Conservation (phyloP, 2,888 invertebrate genomes). For the Allacma fusca region DNA sequence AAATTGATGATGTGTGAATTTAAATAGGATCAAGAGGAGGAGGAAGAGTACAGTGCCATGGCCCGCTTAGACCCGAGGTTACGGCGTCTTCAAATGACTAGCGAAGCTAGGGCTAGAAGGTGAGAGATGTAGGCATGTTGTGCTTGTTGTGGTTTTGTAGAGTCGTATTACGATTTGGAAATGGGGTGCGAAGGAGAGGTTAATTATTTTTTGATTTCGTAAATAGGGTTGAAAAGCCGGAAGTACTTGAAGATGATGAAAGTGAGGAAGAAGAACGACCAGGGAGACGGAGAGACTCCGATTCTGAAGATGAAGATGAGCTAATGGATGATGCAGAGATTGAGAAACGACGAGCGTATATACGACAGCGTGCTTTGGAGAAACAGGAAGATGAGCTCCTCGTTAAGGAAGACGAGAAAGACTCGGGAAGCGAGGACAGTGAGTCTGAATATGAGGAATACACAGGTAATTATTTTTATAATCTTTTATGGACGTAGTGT, state of each 20-base stretch:
- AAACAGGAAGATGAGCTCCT: slow-evolving; percentile 73
- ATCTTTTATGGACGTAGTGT: too few relatives aligned
- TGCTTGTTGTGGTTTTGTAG: background rate
- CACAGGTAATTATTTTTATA: slow-evolving; percentile 66
- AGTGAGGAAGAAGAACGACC: slow-evolving; percentile 67
- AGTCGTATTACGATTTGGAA: background rate
- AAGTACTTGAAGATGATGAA: slow-evolving; percentile 72
- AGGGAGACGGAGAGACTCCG: slow-evolving; percentile 63
- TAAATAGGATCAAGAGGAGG: slow-evolving; percentile 53
- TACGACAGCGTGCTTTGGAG: slow-evolving; percentile 74
- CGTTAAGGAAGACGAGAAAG: slow-evolving; percentile 76
- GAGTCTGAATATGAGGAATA: slow-evolving; percentile 84
- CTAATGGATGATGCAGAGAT: slow-evolving; percentile 86
- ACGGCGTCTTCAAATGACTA: slow-evolving; percentile 70
- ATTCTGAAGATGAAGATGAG: slow-evolving; percentile 72
- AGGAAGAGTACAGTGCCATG: slow-evolving; percentile 31
- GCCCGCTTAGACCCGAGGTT: slow-evolving; percentile 82
- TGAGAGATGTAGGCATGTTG: slow-evolving; percentile 21
- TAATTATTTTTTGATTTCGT: background rate
- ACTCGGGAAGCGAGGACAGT: slow-evolving; percentile 65
- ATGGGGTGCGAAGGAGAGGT: too few relatives aligned
- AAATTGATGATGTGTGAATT: too few relatives aligned
- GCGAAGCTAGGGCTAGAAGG: slow-evolving; percentile 61
- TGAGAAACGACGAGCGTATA: slow-evolving; percentile 77
- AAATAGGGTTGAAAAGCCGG: slow-evolving; percentile 67